These are phyloP conservation scores for Anolis sagrei DNA, from an alignment of 2,113 vertebrate genomes.

Conservation along the genomic window DNA sequence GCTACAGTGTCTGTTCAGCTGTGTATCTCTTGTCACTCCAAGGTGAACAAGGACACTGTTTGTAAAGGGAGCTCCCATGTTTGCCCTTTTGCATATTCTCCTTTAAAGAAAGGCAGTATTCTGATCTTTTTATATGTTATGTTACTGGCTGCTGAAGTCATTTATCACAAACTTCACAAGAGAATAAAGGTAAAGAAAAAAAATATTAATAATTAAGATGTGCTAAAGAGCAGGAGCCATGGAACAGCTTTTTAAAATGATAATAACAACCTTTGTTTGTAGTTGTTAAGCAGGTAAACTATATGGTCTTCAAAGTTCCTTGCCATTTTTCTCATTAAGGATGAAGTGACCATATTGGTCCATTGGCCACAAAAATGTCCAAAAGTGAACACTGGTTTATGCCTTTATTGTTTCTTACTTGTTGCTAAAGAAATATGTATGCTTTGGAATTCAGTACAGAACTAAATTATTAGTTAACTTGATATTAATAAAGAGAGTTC, in stretches of 20 bases:
- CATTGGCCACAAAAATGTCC: background rate
- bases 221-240: background rate
- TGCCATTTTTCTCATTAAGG: background rate
- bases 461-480: background rate
- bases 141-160: background rate
- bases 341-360: background rate
- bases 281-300: background rate
- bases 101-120: background rate
- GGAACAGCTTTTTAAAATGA: slow-evolving; percentile 4
- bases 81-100: background rate
- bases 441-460: background rate
- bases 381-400: background rate
- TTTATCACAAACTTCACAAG: background rate
- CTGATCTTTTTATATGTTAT: background rate
- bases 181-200: background rate
- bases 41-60: slow-evolving; percentile 7
- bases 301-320: background rate
- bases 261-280: background rate
- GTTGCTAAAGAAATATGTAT: background rate
- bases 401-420: background rate
- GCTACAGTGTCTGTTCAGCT: background rate
- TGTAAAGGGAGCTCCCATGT: background rate
- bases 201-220: background rate
- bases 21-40: slow-evolving; percentile 15
- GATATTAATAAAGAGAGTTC: too few relatives aligned